Evolutionary conservation across 2,113 vertebrate genomes (phyloP).

Genomic region (Ardeotis arabs): DNA sequence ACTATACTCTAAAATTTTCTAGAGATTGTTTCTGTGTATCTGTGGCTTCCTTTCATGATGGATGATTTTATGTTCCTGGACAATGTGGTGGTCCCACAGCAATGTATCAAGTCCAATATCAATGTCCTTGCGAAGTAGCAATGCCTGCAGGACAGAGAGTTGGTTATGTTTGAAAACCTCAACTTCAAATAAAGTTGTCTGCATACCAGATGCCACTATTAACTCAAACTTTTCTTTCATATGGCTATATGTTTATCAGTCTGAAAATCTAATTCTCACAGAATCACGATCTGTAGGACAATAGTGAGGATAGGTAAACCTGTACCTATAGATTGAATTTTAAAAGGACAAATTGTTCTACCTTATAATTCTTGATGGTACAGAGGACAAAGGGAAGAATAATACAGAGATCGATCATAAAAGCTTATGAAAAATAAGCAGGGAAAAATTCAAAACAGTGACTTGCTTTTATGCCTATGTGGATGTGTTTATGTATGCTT

Average conservation of each 20-base stretch:
- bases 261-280: not conserved
- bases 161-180: not conserved
- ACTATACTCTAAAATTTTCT: not conserved
- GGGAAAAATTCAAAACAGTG: not conserved
- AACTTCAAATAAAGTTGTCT: not conserved
- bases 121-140: not conserved
- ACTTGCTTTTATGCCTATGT: not conserved
- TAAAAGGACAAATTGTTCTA: not conserved
- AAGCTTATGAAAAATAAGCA: not conserved
- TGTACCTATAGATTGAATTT: not conserved
- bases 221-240: not conserved
- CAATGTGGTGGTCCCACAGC: not conserved
- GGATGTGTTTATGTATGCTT: not conserved
- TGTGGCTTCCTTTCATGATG: not conserved
- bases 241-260: not conserved
- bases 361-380: not conserved
- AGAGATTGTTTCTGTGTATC: not conserved
- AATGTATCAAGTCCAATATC: not conserved
- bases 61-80: not conserved
- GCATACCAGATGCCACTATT: not conserved
- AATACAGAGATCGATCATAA: not conserved
- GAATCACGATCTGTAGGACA: not conserved
- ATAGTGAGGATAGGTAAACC: not conserved
- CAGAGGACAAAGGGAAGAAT: not conserved
- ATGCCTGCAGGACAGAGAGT: not conserved